Conservation (phyloP, 2,888 invertebrate genomes). For the Elgonia sp. region DNA sequence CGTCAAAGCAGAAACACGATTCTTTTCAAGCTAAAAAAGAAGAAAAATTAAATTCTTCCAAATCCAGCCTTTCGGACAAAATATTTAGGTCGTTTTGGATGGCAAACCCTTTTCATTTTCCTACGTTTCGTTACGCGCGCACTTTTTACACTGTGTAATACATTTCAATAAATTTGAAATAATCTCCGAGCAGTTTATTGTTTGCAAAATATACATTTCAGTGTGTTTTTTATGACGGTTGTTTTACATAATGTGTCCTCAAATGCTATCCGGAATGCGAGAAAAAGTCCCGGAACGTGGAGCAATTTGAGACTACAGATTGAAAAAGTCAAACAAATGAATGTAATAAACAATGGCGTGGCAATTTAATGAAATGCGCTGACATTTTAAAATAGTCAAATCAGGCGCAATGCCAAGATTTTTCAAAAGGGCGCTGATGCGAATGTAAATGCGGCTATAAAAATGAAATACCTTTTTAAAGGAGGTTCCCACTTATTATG, state of each 20-base stretch:
- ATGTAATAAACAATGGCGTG: slow-evolving; percentile 58
- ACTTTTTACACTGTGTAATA: neutral
- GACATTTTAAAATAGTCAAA: slow-evolving; percentile 68
- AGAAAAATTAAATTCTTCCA: neutral
- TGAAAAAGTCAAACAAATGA: slow-evolving; percentile 70
- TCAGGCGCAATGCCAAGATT: slow-evolving; percentile 63
- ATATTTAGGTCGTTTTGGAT: slow-evolving; percentile 1
- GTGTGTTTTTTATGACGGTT: slow-evolving; percentile 40
- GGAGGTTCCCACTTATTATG: slow-evolving; percentile 26
- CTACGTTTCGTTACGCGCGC: neutral
- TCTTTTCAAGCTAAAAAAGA: neutral
- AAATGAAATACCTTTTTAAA: slow-evolving; percentile 45
- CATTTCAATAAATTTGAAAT: slow-evolving; percentile 42
- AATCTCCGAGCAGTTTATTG: slow-evolving; percentile 13
- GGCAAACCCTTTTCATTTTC: neutral
- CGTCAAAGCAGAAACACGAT: neutral
- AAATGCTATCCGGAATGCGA: slow-evolving; percentile 24
- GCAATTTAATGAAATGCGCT: slow-evolving; percentile 62
- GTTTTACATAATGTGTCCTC: slow-evolving; percentile 54
- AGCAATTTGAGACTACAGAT: slow-evolving; percentile 54
- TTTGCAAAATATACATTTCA: slow-evolving; percentile 13
- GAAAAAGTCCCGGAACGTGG: slow-evolving; percentile 42
- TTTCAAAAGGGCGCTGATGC: slow-evolving; percentile 56
- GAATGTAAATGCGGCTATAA: slow-evolving; percentile 56
- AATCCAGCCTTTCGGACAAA: neutral